These are phyloP conservation scores for Triplophysa siluroides DNA, from an alignment of 2,113 vertebrate species.

Conservation along the genomic window DNA sequence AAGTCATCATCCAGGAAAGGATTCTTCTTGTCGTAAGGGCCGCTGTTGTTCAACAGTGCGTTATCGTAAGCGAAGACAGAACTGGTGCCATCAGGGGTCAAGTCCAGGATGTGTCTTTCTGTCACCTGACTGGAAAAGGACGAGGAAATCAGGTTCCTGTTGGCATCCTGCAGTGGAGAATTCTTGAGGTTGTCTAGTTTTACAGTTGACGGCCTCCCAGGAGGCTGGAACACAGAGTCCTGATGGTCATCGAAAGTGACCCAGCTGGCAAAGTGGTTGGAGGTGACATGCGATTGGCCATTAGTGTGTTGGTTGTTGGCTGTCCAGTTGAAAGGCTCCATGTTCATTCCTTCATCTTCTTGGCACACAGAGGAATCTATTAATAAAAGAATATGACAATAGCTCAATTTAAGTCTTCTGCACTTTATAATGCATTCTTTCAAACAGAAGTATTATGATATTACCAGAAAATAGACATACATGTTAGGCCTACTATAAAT, in stretches of 20 bases:
- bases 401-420: background rate
- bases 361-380: constrained; percentile 79
- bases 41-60: constrained; percentile 65
- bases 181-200: constrained; percentile 60
- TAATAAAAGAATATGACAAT: constrained; percentile 22
- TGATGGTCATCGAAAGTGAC: constrained; percentile 89
- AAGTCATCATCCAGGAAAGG: constrained; percentile 84
- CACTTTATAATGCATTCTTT: background rate
- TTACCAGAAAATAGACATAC: background rate
- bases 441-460: background rate
- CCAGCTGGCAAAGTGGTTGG: constrained; percentile 82
- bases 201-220: constrained; percentile 63
- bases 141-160: constrained; percentile 62
- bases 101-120: constrained; percentile 76
- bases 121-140: constrained; percentile 70
- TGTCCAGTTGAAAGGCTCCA: constrained; percentile 79
- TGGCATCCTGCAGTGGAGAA: constrained; percentile 51
- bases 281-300: constrained; percentile 68
- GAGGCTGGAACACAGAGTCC: constrained; percentile 58
- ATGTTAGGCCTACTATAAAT: background rate
- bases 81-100: constrained; percentile 76
- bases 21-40: constrained; percentile 78
- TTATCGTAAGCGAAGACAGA: constrained; percentile 72
- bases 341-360: constrained; percentile 85
- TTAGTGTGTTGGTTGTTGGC: constrained; percentile 69